Conservation (phyloP, 2,113 vertebrate genomes). For the Brachypteracias leptosomus region DNA sequence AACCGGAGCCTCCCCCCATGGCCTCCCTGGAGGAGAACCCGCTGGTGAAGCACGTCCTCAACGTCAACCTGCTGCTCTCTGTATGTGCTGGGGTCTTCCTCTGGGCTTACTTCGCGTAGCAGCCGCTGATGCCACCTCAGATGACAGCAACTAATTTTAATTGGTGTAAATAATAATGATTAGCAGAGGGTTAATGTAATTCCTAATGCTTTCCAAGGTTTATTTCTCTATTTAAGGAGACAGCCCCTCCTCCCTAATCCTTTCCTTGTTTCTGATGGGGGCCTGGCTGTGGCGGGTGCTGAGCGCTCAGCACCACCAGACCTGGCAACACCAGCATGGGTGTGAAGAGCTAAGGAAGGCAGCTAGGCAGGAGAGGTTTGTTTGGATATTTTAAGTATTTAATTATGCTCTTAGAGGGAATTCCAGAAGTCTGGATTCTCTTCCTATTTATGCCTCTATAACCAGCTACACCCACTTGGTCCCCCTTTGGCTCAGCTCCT, state of each 20-base stretch:
- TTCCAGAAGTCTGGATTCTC: background rate
- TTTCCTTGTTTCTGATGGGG: background rate
- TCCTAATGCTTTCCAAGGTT: background rate
- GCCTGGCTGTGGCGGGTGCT: background rate
- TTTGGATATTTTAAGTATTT: background rate
- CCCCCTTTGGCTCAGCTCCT: background rate
- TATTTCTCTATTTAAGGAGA: constrained; percentile 46
- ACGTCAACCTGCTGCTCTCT: constrained; percentile 85
- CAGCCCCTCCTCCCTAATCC: background rate
- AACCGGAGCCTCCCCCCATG: background rate
- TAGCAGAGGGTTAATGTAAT: background rate
- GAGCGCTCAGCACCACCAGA: accelerated
- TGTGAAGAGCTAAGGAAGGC: background rate
- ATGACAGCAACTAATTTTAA: background rate
- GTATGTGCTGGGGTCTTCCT: constrained; percentile 81
- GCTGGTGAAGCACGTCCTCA: constrained; percentile 72
- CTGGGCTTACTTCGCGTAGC: constrained; percentile 89
- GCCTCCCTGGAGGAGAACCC: constrained; percentile 78
- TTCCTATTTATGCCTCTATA: background rate
- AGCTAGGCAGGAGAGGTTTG: background rate
- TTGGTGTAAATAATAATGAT: constrained; percentile 31
- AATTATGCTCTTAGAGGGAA: background rate
- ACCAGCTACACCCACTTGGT: background rate
- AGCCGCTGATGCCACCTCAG: accelerated
- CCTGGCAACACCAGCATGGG: accelerated